Conservation (phyloP, 2,113 vertebrate genomes). For the Gracilinanus agilis region DNA sequence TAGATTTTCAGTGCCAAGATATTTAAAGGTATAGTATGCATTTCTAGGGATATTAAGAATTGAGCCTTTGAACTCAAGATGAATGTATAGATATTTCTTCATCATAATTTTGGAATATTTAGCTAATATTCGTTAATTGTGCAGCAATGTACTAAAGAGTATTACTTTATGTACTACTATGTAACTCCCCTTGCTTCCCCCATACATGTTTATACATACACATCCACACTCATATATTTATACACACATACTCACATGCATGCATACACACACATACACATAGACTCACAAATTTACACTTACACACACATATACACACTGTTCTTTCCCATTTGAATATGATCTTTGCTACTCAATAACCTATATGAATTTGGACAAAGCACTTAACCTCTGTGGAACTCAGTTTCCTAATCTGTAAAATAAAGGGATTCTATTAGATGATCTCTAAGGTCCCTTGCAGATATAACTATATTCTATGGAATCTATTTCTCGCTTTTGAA, state of each 20-base stretch:
- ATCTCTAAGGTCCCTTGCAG: not conserved
- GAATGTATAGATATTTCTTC: not conserved
- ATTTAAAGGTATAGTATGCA: not conserved
- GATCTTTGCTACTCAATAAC: not conserved
- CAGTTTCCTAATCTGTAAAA: not conserved
- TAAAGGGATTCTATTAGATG: not conserved
- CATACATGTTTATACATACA: not conserved
- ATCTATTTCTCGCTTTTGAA: slow-evolving; percentile 30
- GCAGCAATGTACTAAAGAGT: not conserved
- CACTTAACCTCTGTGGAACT: not conserved
- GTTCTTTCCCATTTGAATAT: not conserved
- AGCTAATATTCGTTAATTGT: not conserved
- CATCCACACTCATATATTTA: not conserved
- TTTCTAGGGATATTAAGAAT: not conserved
- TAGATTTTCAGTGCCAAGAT: not conserved
- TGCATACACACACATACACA: not conserved
- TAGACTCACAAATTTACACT: not conserved
- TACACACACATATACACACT: no score
- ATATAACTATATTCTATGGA: slow-evolving; percentile 47
- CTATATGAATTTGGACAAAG: not conserved
- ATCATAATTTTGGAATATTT: not conserved
- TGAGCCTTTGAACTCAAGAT: not conserved
- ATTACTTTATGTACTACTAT: not conserved
- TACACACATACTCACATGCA: not conserved
- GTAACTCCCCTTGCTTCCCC: not conserved